Evolutionary conservation across 2,888 invertebrate genomes (phyloP).

Genomic region (Noctua janthe): DNA sequence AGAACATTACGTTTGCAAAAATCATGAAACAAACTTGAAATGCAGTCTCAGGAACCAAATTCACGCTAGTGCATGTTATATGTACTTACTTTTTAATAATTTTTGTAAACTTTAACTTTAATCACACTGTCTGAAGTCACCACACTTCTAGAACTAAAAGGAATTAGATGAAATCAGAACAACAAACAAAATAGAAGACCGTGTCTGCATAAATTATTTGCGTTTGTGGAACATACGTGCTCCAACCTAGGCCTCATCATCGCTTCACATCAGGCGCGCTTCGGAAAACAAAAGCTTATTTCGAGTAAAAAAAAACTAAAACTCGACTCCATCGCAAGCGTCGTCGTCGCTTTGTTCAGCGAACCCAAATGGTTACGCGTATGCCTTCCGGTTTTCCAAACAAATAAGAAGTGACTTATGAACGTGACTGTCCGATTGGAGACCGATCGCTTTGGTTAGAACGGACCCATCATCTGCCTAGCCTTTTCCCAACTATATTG

Average conservation of each 20-base stretch:
- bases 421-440: background rate
- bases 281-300: background rate
- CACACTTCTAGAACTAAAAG: background rate
- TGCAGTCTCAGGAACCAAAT: background rate
- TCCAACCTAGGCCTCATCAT: background rate
- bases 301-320: background rate
- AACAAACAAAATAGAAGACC: background rate
- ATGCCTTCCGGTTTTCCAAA: background rate
- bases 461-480: too few species aligned
- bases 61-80: background rate
- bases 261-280: background rate
- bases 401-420: background rate
- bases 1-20: background rate
- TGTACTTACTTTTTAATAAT: background rate
- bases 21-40: slow-evolving; percentile 1
- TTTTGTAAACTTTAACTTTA: background rate
- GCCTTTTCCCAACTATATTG: too few species aligned
- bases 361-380: background rate
- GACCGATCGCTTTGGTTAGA: background rate
- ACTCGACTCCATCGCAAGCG: background rate
- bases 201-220: background rate
- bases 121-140: background rate
- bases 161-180: background rate
- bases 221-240: background rate
- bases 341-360: background rate